Evolutionary conservation across 2,797 vertebrate genomes (phyloP), one percentile per base, ranked within the genome.

Genomic region (Carapus acus): DNA sequence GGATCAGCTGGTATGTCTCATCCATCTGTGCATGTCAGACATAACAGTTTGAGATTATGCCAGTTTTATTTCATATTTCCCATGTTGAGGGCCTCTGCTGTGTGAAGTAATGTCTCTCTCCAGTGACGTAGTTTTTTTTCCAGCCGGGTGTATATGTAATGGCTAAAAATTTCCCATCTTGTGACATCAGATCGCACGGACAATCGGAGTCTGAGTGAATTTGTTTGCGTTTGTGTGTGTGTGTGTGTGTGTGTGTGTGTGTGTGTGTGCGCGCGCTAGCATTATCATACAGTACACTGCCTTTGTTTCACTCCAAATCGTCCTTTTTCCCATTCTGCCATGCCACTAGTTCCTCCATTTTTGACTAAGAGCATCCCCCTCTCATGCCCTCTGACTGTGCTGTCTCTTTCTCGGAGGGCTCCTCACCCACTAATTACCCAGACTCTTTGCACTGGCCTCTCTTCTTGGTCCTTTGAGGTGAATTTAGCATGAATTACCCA

Each of bases 401-500:
- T 23, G 24, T 41, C 63, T 52, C 50, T 54, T 58, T 49, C 53
- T 38, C n/a, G 16, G n/a, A n/a, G 2, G n/a, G n/a, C 62, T 64
- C 66, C 65, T 67, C 71, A 51, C 49, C 69, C 73, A n/a, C 78
- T 83, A 85, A 86, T 84, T 84, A 84, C 73, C 78, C 80, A 71
- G 38, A 74, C 65, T 83, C 62, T 73, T 78, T 62, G 6, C 61
- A 68, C 67, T 77, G 76, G 77, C 73, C 68, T 69, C 82, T 79
- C 73, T 77, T 71, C 76, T 50, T 42, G 43, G 67, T 42, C 51
- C 83, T 87, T 85, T 85, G 83, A 85, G 81, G 84, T 83, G 84
- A 81, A 83, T 85, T 84, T 76, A 78, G 77, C 50, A 1, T 58
- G 74, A 70, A 74, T 84, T 83, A 55, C 69, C 79, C 69, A 46